Evolutionary conservation across 53 echinoderm and acorn worm genomes (phyloP), one percentile per base, ranked within the genome.

Genomic region (Luidia sarsii): DNA sequence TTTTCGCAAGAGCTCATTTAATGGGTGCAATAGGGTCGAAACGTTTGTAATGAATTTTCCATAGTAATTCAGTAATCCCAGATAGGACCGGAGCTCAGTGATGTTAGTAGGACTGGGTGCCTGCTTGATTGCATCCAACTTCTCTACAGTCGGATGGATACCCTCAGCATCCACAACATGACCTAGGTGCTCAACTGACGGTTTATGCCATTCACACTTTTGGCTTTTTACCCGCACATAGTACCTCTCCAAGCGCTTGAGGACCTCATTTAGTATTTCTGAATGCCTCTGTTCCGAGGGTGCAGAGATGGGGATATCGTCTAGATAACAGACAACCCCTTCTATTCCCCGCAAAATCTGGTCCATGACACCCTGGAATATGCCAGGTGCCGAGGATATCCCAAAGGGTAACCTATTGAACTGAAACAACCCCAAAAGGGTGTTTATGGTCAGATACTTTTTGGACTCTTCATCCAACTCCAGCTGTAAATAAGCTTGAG

Each of bases 381-480:
- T 83, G 25, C 83, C 83, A 1, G 83, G 57, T 9, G 88, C 65
- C 18, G 83, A 75, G 43, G 84, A 85, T 25, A 89, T 39, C 25
- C 89, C 89, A 64, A 85, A 84, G 4, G 89, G 89, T 53, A 89
- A 16, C 64, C 80, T 84, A n/a, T 80, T 84, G 39, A 77, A 83
- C 7, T 79, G 38, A 45, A 68, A 80, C 57, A 84, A 65, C 10
- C 85, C 89, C 67, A 52, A 65, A 55, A 80, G 85, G 19, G 89
- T 85, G 72, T 85, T 84, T 27, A 89, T 65, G 1, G 85, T 89
- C 20, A 89, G 41, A 50, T 63, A 85, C 22, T 63, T 38, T 73
- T 80, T 65, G 75, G 82, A 82, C 35, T 66, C 82, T 13, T 60
- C 18, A 38, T 82, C 56, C 0, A 87, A 4, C n/a, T 87, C 66